Base-by-base conservation (phyloP, 2,113 vertebrate genomes). In the Scytalopus superciliaris region DNA sequence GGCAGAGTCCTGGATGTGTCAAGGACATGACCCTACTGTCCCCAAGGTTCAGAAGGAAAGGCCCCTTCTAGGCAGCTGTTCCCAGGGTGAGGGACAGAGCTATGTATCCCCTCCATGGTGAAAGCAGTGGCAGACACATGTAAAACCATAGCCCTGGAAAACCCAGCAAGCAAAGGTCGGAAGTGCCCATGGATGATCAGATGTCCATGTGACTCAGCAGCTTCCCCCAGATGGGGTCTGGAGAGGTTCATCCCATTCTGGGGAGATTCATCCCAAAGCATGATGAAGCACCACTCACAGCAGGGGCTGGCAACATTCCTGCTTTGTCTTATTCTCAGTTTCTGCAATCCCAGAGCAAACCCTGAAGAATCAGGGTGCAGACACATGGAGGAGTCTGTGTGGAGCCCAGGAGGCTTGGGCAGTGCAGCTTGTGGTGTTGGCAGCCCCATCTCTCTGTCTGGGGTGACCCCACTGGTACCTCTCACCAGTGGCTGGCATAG, bases 241-340 rank as follows among this genome's bases (percentile, higher is more conserved):
- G 28, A 76, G 37, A 75, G 19, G 33, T 31, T 69, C 4, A 2
- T 44, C 19, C 60, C 35, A 7, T 24, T 60, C 37, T 52, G 53
- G 33, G 53, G 57, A 37, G 50, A 19, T 67, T 90, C 2, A 2
- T 60, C 39, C 75, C 47, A 21, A 3, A 5, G 3, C 3, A 1
- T 3, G 4, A 27, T 0, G 3, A 64, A 75, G 67, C 74, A 63
- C 31, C 0, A 0, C 82, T 84, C 6, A 3, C 39, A 0, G 2
- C 5, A 4, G 37, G 13, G 69, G 31, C 57, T 0, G 2, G 56
- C 25, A 25, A 21, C 2, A 5, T 73, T 77, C 50, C 82, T 74
- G 74, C 66, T 75, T 42, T 59, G 57, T 22, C 59, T 53, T n/a
- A 7, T 22, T 14, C 62, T 9, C 49, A 50, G 19, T 10, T 84